Evolutionary conservation across 2,888 invertebrate species (phyloP).

Genomic region (Trissolcus japonicus): DNA sequence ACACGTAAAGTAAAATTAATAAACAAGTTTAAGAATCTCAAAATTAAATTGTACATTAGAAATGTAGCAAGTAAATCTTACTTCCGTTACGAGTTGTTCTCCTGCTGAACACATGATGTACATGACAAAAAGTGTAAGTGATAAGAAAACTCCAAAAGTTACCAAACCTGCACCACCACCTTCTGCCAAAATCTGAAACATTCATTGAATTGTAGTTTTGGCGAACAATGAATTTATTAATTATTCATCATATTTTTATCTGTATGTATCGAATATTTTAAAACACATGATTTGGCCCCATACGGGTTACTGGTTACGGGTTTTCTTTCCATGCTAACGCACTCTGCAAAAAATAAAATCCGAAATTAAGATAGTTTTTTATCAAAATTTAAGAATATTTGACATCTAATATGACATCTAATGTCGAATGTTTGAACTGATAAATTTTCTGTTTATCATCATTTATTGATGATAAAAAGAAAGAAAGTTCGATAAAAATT

Average conservation of each 20-base stretch:
- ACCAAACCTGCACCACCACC: conserved; percentile 34
- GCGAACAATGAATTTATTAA: too few relatives aligned
- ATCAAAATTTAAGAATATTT: not conserved
- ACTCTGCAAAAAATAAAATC: too few relatives aligned
- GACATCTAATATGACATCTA: too few relatives aligned
- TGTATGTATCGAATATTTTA: too few relatives aligned
- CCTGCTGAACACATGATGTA: conserved; percentile 48
- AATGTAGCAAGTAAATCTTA: conserved; percentile 9
- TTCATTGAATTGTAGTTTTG: not conserved
- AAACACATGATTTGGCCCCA: too few relatives aligned
- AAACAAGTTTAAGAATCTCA: not conserved
- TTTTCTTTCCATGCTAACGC: too few relatives aligned
- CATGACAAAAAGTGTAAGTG: conserved; percentile 48
- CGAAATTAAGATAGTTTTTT: not conserved
- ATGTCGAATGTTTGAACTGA: not conserved
- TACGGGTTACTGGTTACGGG: too few relatives aligned
- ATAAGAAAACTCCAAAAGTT: conserved; percentile 48
- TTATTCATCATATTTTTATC: too few relatives aligned
- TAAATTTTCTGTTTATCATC: not conserved
- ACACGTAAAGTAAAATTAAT: conserved; percentile 36
- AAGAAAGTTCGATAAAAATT: too few relatives aligned
- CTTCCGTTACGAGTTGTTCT: conserved; percentile 57
- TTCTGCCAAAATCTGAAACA: conserved; percentile 35
- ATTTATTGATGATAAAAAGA: too few relatives aligned
- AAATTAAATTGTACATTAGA: too few relatives aligned